Evolutionary conservation across 1,140 invertebrate species (phyloP), one percentile per base, ranked within the genome.

Genomic region (Neodiprion pinetum): DNA sequence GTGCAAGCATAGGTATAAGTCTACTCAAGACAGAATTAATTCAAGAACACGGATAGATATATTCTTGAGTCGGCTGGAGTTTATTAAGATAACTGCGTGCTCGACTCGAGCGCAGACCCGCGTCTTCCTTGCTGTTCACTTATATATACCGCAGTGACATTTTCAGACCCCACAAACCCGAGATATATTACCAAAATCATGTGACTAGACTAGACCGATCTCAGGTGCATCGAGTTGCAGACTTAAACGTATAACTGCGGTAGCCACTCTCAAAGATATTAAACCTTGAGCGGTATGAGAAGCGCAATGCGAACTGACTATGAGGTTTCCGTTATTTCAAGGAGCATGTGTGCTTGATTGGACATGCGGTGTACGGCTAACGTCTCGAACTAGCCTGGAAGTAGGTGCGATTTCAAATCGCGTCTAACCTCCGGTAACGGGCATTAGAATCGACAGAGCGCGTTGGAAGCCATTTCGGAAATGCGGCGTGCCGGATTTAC

Each of bases 401-500:
- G 28, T 40, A 40, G 28, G 28, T 40, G n/a, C n/a, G 53, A 61
- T 61, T 61, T 3, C 3, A 61, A 61, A 61, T 61, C 53, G 53
- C 8, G 53, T 17, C n/a, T 17, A 17, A 14, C 53, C 53, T 4
- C 0, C 8, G 53, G n/a, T 14, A 61, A 61, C 11, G 53, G 11
- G n/a, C 53, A 61, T 61, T 61, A 12, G 53, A 61, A 61, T 61
- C 8, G 53, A 61, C 8, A 61, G 53, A 61, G 53, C 53, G 53
- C 53, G 53, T 61, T 61, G 53, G 53, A 61, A 9, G 53, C 53
- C n/a, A 61, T 61, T 61, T 61, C 53, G 53, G 53, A 61, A 61
- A 61, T 61, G 53, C 53, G 53, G 53, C 53, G 53, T 61, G n/a
- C 53, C 53, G 8, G 53, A 61, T 61, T 61, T 61, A 61, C 53